Base-by-base conservation (phyloP, 2,888 invertebrate species). In the Blastobasis lacticolella region DNA sequence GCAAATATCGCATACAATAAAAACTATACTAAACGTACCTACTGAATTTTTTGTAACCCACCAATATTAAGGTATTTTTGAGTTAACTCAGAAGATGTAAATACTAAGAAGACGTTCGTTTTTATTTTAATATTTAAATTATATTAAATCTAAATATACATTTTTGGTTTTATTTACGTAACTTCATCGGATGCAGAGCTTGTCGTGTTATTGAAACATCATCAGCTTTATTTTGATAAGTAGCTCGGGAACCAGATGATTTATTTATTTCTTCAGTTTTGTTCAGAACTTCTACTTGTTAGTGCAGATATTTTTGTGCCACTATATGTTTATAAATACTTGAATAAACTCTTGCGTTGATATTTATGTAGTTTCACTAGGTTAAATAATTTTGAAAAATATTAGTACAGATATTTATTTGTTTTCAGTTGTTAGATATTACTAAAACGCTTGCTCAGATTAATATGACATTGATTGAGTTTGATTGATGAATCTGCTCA, bases 361-460 rank as follows among this genome's bases (percentile, higher is more conserved):
- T 46, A 46, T 46, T 46, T 10, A 37, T 23, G 45, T 37, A 46
- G 23, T 46, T 23, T 46, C 36, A 23, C 45, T 46, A 8, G 36
- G 8, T 46, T 46, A 46, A 46, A 46, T 36, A 46, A 46, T 46
- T 46, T 46, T 23, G 45, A 46, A 46, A 46, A 46, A 46, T 46
- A 23, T 46, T 46, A 37, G 45, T 46, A 36, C 45, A 46, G 45
- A 46, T 46, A 23, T 46, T 46, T 46, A 46, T 46, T 37, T 36
- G 45, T 46, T 46, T 46, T 46, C 36, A 46, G 45, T 46, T 46
- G 45, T 9, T 46, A 46, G 8, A 46, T 46, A 46, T 46, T 46
- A 46, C 9, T 46, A 8, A 42, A 8, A 42, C 5, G 42, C 42
- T 42, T 7, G 42, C 42, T 42, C 7, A 42, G 42, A 42, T 42